Evolutionary conservation across 2,113 vertebrate genomes (phyloP), one percentile per base, ranked within the genome.

Genomic region (Sigmodon hispidus): DNA sequence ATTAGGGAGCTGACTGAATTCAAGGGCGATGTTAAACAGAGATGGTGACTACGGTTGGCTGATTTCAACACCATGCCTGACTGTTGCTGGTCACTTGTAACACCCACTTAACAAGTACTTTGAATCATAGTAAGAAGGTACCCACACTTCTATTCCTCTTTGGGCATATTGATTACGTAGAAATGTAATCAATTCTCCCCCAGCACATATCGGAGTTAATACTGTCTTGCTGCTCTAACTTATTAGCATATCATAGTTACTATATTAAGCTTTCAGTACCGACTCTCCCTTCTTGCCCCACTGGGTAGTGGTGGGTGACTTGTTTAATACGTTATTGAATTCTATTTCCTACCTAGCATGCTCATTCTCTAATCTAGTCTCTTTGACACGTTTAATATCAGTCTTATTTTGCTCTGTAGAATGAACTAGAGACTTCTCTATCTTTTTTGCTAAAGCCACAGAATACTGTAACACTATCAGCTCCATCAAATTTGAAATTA

Each of bases 281-380:
- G 87, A 97, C 85, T 84, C 8, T 73, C 69, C 24, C 26, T 34
- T 61, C 48, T 77, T 79, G 77, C 73, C 87, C 84, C 70, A 63
- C 40, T 36, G 90, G 93, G 94, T 90, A 93, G 91, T 77, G 92
- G 90, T 34, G 55, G 80, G 92, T 89, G 96, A 45, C 94, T 95
- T 93, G 92, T 87, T 95, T 96, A 96, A 96, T 93, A 81, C 34
- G 94, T 86, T 96, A 96, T 55, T 85, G 91, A 91, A 96, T 96
- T 94, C 69, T 89, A 59, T 84, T 93, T 97, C 63, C 50, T 43
- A 92, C 61, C 10, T 34, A 85, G 85, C 73, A 70, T 94, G 96
- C 92, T 88, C 67, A 81, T 92, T 91, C 90, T 88, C 84, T 65
- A 91, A 88, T 81, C 76, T 24, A 40, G 87, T 90, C 75, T 95